Conservation (phyloP, 92 coral and sea anemone species). For the Epizoanthus scotinus region DNA sequence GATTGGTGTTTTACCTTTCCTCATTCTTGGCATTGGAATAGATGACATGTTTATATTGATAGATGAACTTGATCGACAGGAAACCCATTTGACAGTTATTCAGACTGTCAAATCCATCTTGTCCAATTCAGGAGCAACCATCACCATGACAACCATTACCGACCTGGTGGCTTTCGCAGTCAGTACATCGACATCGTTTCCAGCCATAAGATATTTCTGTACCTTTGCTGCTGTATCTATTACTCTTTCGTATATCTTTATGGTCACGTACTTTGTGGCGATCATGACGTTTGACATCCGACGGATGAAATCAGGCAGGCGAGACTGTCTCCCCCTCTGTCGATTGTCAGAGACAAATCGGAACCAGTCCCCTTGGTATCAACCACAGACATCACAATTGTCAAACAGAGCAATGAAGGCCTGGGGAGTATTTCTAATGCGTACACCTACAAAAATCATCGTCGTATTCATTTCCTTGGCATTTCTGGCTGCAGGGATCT, state of each 20-base stretch:
- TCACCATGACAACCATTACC: slow-evolving; percentile 91
- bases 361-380: slow-evolving; percentile 50
- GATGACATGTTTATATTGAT: slow-evolving; percentile 83
- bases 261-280: slow-evolving; percentile 70
- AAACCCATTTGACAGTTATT: slow-evolving; percentile 44
- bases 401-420: slow-evolving; percentile 57
- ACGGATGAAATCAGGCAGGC: slow-evolving; percentile 64
- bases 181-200: slow-evolving; percentile 78
- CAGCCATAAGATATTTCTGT: slow-evolving; percentile 73
- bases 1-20: slow-evolving; percentile 77
- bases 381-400: slow-evolving; percentile 42
- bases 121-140: slow-evolving; percentile 79
- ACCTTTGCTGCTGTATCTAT: slow-evolving; percentile 69
- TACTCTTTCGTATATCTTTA: slow-evolving; percentile 56
- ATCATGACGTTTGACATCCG: slow-evolving; percentile 67
- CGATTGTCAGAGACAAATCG: slow-evolving; percentile 39
- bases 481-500: slow-evolving; percentile 58
- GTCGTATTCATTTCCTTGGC: slow-evolving; percentile 58
- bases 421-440: slow-evolving; percentile 62
- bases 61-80: slow-evolving; percentile 75
- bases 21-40: slow-evolving; percentile 76
- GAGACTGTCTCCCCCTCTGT: slow-evolving; percentile 60
- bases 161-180: slow-evolving; percentile 89
- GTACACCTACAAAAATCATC: slow-evolving; percentile 37
- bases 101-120: slow-evolving; percentile 61